Evolutionary conservation across 2,113 vertebrate genomes (phyloP).

Genomic region (Ciconia maguari): DNA sequence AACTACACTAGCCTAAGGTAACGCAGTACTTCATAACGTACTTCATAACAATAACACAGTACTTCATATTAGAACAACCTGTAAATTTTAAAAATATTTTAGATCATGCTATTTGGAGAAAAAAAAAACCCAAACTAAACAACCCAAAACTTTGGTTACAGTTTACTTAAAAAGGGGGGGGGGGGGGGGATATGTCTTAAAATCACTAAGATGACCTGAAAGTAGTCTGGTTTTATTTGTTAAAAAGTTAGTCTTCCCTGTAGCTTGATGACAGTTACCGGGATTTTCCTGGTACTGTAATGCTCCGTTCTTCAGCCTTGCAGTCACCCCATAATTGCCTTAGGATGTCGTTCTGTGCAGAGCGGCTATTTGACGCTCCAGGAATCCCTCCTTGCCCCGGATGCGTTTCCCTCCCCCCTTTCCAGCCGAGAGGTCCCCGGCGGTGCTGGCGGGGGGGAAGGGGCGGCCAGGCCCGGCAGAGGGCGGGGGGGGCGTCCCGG

Average conservation of each 20-base stretch:
- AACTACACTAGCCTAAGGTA: background rate
- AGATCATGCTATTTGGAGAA: background rate
- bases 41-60: background rate
- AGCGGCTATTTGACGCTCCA: rapidly evolving
- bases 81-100: background rate
- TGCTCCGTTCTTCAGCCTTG: background rate
- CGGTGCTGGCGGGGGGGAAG: background rate
- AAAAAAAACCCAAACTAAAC: background rate
- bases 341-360: rapidly evolving
- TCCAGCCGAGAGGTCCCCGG: background rate
- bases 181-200: rapidly evolving
- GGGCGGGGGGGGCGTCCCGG: too few species aligned
- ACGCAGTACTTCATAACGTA: background rate
- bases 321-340: rapidly evolving
- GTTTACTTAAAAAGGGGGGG: background rate
- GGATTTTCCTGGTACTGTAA: background rate
- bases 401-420: too few species aligned
- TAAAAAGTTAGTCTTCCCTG: background rate
- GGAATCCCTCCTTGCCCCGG: background rate
- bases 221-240: background rate
- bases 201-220: background rate
- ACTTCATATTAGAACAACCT: background rate
- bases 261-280: background rate
- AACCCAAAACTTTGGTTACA: background rate
- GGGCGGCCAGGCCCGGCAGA: background rate